Evolutionary conservation across 2,113 vertebrate species (phyloP), one percentile per base, ranked within the genome.

Genomic region (Ahaetulla prasina): DNA sequence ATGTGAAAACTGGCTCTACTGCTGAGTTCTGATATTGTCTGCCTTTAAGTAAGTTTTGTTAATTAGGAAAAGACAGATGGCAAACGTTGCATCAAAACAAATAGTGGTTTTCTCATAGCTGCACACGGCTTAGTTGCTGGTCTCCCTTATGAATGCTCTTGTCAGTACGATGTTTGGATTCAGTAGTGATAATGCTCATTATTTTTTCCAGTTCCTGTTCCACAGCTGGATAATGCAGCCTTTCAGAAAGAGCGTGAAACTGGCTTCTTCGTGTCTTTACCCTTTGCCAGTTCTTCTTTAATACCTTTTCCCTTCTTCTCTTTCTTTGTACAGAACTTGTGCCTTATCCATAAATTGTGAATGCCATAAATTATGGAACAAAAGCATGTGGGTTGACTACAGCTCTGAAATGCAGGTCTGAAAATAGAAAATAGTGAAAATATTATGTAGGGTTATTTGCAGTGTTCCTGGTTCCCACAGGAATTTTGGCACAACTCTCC

Each of bases 281-380:
- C 22, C 63, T 88, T 68, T 27, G 12, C 60, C 49, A 92, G 47
- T 8, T 74, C 60, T 49, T 84, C 52, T 39, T 27, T 49, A 18
- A 27, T 45, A 20, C 50, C 20, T 52, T 20, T 25, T 3, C 3
- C 54, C 53, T 27, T 12, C 25, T 49, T 23, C 30, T 49, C n/a
- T 84, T 57, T 84, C 35, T 85, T 43, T n/a, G 10, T 39, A 3
- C 54, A n/a, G 39, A 30, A 23, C 39, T 47, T 88, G 47, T 84
- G 88, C 47, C 39, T 84, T 92, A 89, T 92, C 68, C 43, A 35
- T 85, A 80, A 92, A 89, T 92, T 80, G 50, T 35, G 50, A 84
- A 80, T 30, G n/a, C 63, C 68, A 84, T 84, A 89, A 89, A 92
- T 92, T 85, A 89, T 85, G 52, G 63, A 92, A 92, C 50, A 89